phyloP scores from a whole-genome alignment of 2,888 invertebrate genomes.

The Lysandra bellargus region DNA sequence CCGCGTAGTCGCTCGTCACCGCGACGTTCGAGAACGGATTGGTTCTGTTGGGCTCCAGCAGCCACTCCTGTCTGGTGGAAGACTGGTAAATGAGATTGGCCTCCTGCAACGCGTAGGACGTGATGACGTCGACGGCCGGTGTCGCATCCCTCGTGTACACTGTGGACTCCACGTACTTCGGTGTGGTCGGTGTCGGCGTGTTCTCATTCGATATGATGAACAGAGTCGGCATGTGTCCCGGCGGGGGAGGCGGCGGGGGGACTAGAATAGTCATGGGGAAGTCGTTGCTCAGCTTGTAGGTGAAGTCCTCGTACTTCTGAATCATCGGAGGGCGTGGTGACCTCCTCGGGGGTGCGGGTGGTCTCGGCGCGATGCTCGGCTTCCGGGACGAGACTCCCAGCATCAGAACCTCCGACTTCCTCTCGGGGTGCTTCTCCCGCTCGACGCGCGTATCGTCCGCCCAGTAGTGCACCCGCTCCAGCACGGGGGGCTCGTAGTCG shows the following conservation, averaged over 20 bases:
- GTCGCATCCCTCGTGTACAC: slow-evolving; percentile 50
- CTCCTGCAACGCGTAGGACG: slow-evolving; percentile 80
- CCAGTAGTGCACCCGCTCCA: slow-evolving; percentile 91
- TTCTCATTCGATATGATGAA: slow-evolving; percentile 59
- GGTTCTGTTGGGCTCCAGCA: slow-evolving; percentile 56
- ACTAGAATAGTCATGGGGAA: slow-evolving; percentile 85
- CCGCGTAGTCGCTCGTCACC: slow-evolving; percentile 72
- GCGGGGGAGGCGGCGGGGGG: slow-evolving; percentile 83
- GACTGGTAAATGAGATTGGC: slow-evolving; percentile 84
- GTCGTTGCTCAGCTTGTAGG: slow-evolving; percentile 75
- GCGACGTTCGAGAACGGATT: slow-evolving; percentile 53
- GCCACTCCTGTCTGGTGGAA: slow-evolving; percentile 78
- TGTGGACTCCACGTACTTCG: slow-evolving; percentile 49
- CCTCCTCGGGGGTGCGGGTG: slow-evolving; percentile 52
- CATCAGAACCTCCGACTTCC: slow-evolving; percentile 85
- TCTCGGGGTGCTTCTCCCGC: slow-evolving; percentile 72
- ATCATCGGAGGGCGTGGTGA: slow-evolving; percentile 51
- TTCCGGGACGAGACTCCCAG: slow-evolving; percentile 85
- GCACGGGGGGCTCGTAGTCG: slow-evolving; percentile 90
- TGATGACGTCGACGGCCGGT: slow-evolving; percentile 48
- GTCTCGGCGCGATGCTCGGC: slow-evolving; percentile 79
- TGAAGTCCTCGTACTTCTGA: slow-evolving; percentile 74
- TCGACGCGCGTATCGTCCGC: slow-evolving; percentile 83
- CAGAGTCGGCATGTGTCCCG: slow-evolving; percentile 62
- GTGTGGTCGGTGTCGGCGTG: slow-evolving; percentile 45